phyloP scores from a whole-genome alignment of 2,888 invertebrate species.

The Scaptomyza tumidula region DNA sequence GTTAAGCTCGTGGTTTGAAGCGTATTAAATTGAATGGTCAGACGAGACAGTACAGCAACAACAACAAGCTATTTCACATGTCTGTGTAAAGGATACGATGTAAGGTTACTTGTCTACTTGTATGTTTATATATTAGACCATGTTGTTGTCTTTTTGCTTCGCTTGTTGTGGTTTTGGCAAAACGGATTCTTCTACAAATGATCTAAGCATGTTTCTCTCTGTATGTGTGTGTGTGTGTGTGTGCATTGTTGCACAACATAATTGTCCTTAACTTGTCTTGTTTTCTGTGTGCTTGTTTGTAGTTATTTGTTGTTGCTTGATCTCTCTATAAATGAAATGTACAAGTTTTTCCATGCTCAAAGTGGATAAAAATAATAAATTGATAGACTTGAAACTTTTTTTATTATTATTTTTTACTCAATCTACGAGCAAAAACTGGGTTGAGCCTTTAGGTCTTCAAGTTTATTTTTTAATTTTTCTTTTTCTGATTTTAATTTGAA shows the following conservation, averaged over 20 bases:
- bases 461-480: no score
- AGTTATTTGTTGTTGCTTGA: conserved; percentile 19
- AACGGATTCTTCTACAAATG: conserved; percentile 45
- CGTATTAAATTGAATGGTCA: conserved; percentile 67
- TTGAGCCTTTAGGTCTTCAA: no score
- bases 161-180: conserved; percentile 37
- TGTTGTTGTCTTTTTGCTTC: conserved; percentile 28
- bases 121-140: background rate
- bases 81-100: background rate
- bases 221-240: background rate
- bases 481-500: no score
- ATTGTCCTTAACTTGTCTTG: conserved; percentile 36
- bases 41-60: conserved; percentile 29
- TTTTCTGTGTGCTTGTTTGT: no score
- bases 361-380: no score
- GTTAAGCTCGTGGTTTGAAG: conserved; percentile 49
- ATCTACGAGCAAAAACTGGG: no score
- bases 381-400: no score
- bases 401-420: no score
- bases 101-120: conserved; percentile 3
- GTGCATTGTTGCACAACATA: conserved; percentile 21
- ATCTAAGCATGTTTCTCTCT: conserved; percentile 25
- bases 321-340: conserved; percentile 59
- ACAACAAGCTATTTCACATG: conserved; percentile 24
- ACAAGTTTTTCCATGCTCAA: conserved; percentile 42